Conservation (phyloP, 2,888 invertebrate species). For the Ochropleura leucogaster region DNA sequence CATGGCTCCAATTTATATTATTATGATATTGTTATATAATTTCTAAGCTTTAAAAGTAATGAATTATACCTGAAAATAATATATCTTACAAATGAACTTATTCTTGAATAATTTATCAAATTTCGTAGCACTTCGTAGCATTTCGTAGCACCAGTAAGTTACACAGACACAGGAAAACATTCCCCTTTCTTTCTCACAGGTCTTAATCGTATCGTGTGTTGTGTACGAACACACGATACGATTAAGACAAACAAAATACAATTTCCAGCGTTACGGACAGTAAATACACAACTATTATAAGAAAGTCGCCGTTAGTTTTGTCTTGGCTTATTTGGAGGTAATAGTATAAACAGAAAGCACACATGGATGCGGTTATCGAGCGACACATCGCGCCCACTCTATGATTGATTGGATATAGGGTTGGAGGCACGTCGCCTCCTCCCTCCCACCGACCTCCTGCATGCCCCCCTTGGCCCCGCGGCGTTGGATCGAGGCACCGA, state of each 20-base stretch:
- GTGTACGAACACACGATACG: no score
- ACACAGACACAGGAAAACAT: not conserved
- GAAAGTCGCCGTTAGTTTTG: constrained; percentile 21
- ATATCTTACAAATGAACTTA: not conserved
- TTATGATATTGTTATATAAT: not conserved
- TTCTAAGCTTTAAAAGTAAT: not conserved
- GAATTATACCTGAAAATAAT: not conserved
- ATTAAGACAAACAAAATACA: not conserved
- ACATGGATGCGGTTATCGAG: constrained; percentile 69
- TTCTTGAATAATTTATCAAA: constrained; percentile 3
- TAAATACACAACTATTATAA: not conserved
- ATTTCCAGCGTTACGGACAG: not conserved
- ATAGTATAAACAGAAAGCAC: constrained; percentile 63
- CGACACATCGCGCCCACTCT: constrained; percentile 72
- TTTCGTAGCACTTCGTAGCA: constrained; percentile 21
- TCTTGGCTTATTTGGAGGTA: constrained; percentile 59
- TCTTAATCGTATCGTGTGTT: constrained; percentile 2
- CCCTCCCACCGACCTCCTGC: constrained; percentile 34
- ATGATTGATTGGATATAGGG: constrained; percentile 81
- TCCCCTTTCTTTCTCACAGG: not conserved
- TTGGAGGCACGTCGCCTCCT: constrained; percentile 54
- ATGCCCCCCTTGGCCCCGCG: constrained; percentile 36
- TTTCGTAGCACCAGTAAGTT: constrained; percentile 13
- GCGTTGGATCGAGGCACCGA: constrained; percentile 60
- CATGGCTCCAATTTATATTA: not conserved